These are phyloP conservation scores for Stigmatopora argus DNA, from an alignment of 2,113 vertebrate species.

Conservation along the genomic window DNA sequence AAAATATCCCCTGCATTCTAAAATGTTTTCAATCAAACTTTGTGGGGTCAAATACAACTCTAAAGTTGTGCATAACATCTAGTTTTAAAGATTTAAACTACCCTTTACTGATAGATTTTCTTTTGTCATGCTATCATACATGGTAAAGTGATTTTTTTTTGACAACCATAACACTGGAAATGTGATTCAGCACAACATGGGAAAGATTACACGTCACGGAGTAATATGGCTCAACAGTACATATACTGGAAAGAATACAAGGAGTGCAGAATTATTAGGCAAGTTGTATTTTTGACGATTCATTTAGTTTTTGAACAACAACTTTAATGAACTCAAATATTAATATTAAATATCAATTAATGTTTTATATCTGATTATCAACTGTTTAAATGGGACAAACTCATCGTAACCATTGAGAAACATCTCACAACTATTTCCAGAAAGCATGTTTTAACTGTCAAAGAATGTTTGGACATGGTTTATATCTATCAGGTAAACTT, in stretches of 20 bases:
- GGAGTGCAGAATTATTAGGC: background rate
- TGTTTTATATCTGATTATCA: no score
- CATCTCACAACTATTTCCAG: no score
- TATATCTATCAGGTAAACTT: constrained; percentile 67
- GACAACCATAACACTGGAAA: background rate
- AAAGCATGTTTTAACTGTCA: background rate
- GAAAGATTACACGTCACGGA: background rate
- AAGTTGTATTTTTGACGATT: background rate
- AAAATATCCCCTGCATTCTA: background rate
- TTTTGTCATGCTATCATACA: background rate
- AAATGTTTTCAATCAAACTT: background rate
- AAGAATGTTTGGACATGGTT: constrained; percentile 29
- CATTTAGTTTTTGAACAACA: background rate
- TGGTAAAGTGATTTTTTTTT: background rate
- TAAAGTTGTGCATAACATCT: background rate
- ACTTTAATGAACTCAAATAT: no score
- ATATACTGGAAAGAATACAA: background rate
- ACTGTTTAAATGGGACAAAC: no score
- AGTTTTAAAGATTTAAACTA: background rate
- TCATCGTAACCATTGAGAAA: no score
- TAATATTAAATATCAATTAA: no score
- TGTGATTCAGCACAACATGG: background rate
- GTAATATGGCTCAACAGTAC: background rate
- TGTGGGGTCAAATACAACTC: background rate
- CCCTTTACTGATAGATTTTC: background rate